These are phyloP conservation scores for Takifugu rubripes DNA, from an alignment of 2,797 vertebrate genomes.

Conservation along the genomic window DNA sequence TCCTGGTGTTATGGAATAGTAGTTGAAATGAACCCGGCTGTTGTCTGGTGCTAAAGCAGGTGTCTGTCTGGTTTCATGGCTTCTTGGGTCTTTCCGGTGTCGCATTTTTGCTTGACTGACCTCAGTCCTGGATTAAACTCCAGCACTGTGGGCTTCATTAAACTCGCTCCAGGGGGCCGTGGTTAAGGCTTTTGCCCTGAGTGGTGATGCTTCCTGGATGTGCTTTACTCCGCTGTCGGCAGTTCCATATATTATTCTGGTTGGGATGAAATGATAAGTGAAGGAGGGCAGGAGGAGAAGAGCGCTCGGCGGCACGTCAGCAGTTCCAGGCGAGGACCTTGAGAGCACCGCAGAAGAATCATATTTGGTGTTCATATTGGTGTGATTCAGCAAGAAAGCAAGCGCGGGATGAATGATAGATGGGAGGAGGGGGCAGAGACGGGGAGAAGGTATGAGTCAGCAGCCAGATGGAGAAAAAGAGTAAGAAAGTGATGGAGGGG, in stretches of 20 bases:
- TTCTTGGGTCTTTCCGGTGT: constrained; percentile 47
- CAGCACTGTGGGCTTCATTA: constrained; percentile 43
- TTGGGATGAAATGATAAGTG: constrained; percentile 39
- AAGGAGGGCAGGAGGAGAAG: constrained; percentile 22
- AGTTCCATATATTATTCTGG: constrained; percentile 32
- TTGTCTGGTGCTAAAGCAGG: constrained; percentile 57
- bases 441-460: constrained; percentile 58
- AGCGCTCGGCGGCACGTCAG: constrained; percentile 41
- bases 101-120: constrained; percentile 54
- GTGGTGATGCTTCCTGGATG: constrained; percentile 35
- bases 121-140: constrained; percentile 51
- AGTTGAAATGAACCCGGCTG: constrained; percentile 26
- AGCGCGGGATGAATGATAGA: constrained; percentile 52
- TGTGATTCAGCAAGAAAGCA: constrained; percentile 63
- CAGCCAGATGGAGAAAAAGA: constrained; percentile 42
- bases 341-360: constrained; percentile 48
- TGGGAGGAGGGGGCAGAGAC: constrained; percentile 45
- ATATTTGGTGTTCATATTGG: constrained; percentile 21
- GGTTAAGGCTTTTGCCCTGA: constrained; percentile 39
- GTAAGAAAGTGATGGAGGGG: constrained; percentile 39
- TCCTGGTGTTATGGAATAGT: constrained; percentile 46
- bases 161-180: constrained; percentile 35
- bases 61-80: constrained; percentile 61
- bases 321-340: constrained; percentile 53
- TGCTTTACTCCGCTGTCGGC: constrained; percentile 29